Evolutionary conservation across 2,888 invertebrate genomes (phyloP), one percentile per base, ranked within the genome.

Genomic region (Philereme vetulata): DNA sequence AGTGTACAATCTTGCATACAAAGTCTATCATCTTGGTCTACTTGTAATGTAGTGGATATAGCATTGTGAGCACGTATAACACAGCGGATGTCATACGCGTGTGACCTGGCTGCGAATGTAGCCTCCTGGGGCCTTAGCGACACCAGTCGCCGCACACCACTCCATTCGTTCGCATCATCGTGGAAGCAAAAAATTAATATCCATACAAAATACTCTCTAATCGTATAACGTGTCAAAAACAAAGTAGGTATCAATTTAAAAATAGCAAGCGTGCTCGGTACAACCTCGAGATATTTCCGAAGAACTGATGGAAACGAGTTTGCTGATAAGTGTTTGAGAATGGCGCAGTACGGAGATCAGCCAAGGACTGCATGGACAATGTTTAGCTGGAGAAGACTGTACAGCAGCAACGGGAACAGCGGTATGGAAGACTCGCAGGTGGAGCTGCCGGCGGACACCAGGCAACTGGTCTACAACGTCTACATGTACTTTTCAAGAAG

Each of bases 351-450:
- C 90, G 92, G 92, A 62, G 86, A 90, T 82, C 77, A 90, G 76
- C 90, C 92, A 60, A 92, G 91, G 92, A 92, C 91, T 66, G 92
- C 92, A 54, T 92, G 92, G 92, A 92, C 92, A 50, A 92, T 92
- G 92, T 92, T 92, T 65, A 91, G 90, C 78, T 92, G 92, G 92
- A 80, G 92, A 68, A 78, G 92, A 72, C 73, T 91, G 46, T 91
- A 91, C 75, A 90, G 75, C 61, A 85, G 88, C 8, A 81, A 80
- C 66, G 76, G 78, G 10, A 80, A 71, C 4, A 90, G 88, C 48
- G 76, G 65, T 7, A 75, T 70, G 21, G 92, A 91, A 21, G 90
- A 89, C 5, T 80, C 78, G 9, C 75, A 78, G 21, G 81, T 84
- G 35, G 89, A 90, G 51, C 74, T 91, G 51, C 92, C 92, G 38